Conservation (phyloP, 2,797 vertebrate species). For the Notolepis coatsorum region DNA sequence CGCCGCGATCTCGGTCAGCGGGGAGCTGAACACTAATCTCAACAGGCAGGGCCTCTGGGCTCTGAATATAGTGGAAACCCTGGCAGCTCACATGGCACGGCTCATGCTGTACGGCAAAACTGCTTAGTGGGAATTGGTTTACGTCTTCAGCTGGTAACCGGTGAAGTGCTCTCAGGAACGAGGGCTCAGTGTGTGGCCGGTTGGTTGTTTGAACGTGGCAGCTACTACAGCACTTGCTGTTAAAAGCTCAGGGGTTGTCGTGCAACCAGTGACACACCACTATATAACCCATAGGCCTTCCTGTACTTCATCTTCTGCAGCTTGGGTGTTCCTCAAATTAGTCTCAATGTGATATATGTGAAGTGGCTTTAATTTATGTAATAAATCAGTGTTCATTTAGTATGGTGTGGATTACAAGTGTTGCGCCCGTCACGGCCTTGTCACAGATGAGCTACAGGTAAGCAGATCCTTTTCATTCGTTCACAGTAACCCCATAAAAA, state of each 20-base stretch:
- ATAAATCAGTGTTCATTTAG: too few relatives aligned
- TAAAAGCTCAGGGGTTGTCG: too few relatives aligned
- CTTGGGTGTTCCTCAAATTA: too few relatives aligned
- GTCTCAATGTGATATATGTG: too few relatives aligned
- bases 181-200: not conserved
- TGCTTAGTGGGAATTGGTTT: not conserved
- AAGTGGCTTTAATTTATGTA: too few relatives aligned
- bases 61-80: not conserved
- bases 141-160: not conserved
- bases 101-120: not conserved
- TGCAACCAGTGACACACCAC: too few relatives aligned
- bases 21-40: not conserved
- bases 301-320: too few relatives aligned
- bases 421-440: slow-evolving; percentile 33
- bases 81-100: not conserved
- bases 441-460: slow-evolving; percentile 46
- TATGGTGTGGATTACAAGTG: slow-evolving; percentile 33
- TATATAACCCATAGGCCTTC: too few relatives aligned
- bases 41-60: not conserved
- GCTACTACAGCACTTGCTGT: too few relatives aligned
- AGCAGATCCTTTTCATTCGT: slow-evolving; percentile 52
- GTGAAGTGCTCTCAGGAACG: not conserved
- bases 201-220: not conserved
- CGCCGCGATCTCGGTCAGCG: slow-evolving; percentile 24
- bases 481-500: slow-evolving; percentile 16